Conservation (phyloP, 2,888 invertebrate species). For the Orthosia gracilis region DNA sequence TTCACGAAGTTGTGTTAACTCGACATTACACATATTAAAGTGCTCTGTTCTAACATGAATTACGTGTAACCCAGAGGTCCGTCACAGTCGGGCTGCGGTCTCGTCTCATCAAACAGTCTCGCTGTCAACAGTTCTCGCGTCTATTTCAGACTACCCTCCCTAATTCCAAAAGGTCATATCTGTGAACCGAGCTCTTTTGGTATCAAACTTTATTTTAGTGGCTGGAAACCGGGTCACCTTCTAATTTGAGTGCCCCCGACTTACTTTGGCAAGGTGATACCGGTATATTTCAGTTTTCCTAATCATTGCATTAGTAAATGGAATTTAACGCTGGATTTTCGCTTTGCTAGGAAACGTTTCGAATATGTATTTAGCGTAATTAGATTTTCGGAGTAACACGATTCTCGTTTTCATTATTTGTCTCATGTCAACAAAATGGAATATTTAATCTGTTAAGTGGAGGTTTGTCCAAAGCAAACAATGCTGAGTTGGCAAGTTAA, state of each 20-base stretch:
- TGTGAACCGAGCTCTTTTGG: conserved; percentile 65
- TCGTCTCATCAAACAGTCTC: conserved; percentile 52
- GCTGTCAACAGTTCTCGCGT: conserved; percentile 29
- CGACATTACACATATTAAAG: conserved; percentile 11
- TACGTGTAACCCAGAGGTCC: conserved; percentile 12
- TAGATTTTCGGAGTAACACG: conserved; percentile 1
- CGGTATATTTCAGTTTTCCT: conserved; percentile 50
- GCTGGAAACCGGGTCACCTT: conserved; percentile 75
- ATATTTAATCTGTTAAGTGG: not conserved
- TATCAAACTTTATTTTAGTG: conserved; percentile 78
- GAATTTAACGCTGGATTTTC: conserved; percentile 40
- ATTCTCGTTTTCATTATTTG: conserved; percentile 8
- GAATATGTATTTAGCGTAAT: conserved; percentile 39
- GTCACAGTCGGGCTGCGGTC: conserved; percentile 31
- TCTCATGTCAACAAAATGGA: not conserved
- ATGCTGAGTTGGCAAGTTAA: not conserved
- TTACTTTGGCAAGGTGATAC: conserved; percentile 51
- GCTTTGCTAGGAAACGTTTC: conserved; percentile 28
- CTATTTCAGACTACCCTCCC: conserved; percentile 53
- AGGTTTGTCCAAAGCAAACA: not conserved
- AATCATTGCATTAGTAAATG: conserved; percentile 51
- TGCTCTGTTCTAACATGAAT: conserved; percentile 15
- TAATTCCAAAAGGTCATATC: conserved; percentile 68
- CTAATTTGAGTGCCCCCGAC: conserved; percentile 78
- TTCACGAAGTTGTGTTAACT: conserved; percentile 21